Conservation (phyloP, 2,888 invertebrate genomes). For the Danaus chrysippus region DNA sequence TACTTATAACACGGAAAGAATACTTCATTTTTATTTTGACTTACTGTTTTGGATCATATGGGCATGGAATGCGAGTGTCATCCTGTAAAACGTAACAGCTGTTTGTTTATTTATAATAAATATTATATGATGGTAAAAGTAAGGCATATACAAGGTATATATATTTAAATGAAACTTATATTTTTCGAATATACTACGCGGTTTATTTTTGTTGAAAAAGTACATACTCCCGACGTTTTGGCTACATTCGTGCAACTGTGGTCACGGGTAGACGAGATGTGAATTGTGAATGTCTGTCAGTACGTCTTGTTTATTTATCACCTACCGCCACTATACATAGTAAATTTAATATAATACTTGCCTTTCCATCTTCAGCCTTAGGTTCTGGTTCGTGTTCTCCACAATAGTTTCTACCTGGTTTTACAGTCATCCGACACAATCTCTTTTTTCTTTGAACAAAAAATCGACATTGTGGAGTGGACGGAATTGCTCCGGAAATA, state of each 20-base stretch:
- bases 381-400: conserved; percentile 82
- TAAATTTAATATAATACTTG: conserved; percentile 23
- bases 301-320: no score
- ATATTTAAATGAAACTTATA: no score
- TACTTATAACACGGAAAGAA: conserved; percentile 2
- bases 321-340: no score
- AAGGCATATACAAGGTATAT: no score
- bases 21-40: conserved; percentile 39
- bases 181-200: no score
- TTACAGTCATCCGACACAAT: conserved; percentile 86
- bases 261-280: no score
- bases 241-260: no score
- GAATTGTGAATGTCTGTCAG: no score
- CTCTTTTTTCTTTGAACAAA: conserved; percentile 86
- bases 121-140: no score
- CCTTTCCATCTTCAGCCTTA: conserved; percentile 45
- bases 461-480: conserved; percentile 75
- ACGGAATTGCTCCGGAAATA: conserved; percentile 8
- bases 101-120: not conserved
- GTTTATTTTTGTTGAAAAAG: no score
- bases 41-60: conserved; percentile 86
- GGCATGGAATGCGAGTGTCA: conserved; percentile 81
- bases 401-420: conserved; percentile 83
- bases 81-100: conserved; percentile 44
- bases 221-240: no score